Evolutionary conservation across 2,888 invertebrate species (phyloP), one percentile per base, ranked within the genome.

Genomic region (Baronia brevicornis): DNA sequence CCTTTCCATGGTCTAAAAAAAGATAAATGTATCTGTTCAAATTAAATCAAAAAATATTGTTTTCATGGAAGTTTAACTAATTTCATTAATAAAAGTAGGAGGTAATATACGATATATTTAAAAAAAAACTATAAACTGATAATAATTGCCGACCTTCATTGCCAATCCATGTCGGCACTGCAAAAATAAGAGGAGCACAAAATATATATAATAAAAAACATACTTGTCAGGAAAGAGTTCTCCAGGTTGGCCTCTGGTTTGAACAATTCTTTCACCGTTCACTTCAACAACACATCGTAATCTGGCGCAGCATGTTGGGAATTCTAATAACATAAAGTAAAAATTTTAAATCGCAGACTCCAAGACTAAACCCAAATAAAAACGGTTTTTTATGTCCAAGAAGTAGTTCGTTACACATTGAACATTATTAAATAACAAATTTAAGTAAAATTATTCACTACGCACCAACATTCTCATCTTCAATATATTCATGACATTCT

Each of bases 161-260:
- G 13, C 6, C 7, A 1, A 3, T n/a, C 1, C 7, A 12, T 7
- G 1, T 25, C n/a, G 7, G 5, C 1, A 25, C 5, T 11, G 13
- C n/a, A 4, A 11, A 20, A 12, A 11, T n/a, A n/a, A n/a, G n/a
- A n/a, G n/a, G n/a, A n/a, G n/a, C n/a, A n/a, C n/a, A n/a, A n/a
- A n/a, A n/a, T n/a, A n/a, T n/a, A n/a, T n/a, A n/a, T n/a, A 25
- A 19, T 27, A 11, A 23, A n/a, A 27, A 28, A 13, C 69, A 66
- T 50, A 82, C 84, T 84, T 84, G 41, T 84, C 84, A 14, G 84
- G 84, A 60, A 84, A 84, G 0, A 84, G 51, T 61, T 84, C 84
- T 3, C 84, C 84, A 5, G 84, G 84, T 19, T 84, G 84, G 5
- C 84, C 84, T 39, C 84, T 53, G 0, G 84, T 84, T 38, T 82